Base-by-base conservation (phyloP, 2,797 vertebrate genomes). In the Philypnodon macrostomus region DNA sequence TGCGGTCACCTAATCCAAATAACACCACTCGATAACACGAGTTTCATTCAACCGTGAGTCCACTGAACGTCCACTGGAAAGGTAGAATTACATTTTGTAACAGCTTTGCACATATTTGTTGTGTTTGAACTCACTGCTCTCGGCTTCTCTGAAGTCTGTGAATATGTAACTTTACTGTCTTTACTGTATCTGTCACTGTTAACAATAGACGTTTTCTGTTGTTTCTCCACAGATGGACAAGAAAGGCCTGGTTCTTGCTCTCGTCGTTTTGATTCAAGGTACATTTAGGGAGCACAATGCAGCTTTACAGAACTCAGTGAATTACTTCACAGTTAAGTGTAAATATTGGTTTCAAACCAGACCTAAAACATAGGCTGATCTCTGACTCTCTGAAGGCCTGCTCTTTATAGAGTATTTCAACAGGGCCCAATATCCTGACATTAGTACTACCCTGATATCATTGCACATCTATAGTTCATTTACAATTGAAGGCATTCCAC, bases 241-340 rank as follows among this genome's bases (percentile, higher is more conserved):
- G 5, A 73, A 67, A 54, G 19, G 36, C 7, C 16, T 77, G 14
- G 21, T 67, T 26, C 34, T 84, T 6, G 18, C 35, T 32, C 32
- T 85, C 38, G 30, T 87, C 18, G 36, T 89, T 8, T 49, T 80
- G 1, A 41, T 80, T 37, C 80, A 87, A 84, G 84, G 87, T 89
- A 68, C n/a, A n/a, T n/a, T n/a, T n/a, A n/a, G n/a, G n/a, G n/a
- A n/a, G n/a, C n/a, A n/a, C n/a, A n/a, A n/a, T n/a, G n/a, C n/a
- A n/a, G n/a, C n/a, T n/a, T n/a, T n/a, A n/a, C n/a, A n/a, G n/a
- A n/a, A n/a, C n/a, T n/a, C n/a, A n/a, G n/a, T n/a, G n/a, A n/a
- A n/a, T n/a, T n/a, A n/a, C n/a, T n/a, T n/a, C n/a, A n/a, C n/a
- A n/a, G n/a, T n/a, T n/a, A n/a, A n/a, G n/a, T n/a, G n/a, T n/a